Evolutionary conservation across 2,113 vertebrate genomes (phyloP), one percentile per base, ranked within the genome.

Genomic region (Brachypodius melanocephalos): DNA sequence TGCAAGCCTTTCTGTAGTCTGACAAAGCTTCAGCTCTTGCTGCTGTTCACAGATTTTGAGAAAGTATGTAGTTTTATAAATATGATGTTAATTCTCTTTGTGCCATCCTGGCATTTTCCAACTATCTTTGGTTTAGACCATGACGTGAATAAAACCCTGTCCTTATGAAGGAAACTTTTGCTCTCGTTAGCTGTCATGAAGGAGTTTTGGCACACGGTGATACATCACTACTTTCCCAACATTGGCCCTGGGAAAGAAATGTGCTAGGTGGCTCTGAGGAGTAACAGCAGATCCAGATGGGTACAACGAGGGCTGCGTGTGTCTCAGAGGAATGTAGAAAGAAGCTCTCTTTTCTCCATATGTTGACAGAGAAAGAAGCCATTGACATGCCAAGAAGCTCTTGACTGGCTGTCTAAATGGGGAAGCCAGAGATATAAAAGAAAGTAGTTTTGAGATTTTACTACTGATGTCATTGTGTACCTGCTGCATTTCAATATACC

Each of bases 201-300:
- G 17, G 45, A 71, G 17, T 55, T 94, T 59, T 91, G 66, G 67
- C 67, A 73, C 74, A 66, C 5, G 5, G 54, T 2, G 8, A 66
- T 38, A 57, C 14, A 29, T 45, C 28, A 14, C 71, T 66, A 21
- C 59, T 77, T 85, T 86, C 55, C 55, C 48, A 40, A 4, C 25
- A 6, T 5, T 62, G 72, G 58, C 36, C 58, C 52, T 38, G 43
- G 31, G 46, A 93, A 73, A 63, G 46, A 79, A 79, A 65, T 45
- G 34, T 69, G 61, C 67, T 71, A 68, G 40, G 31, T 12, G 8
- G 68, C 80, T 73, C 38, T 34, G 63, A 90, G 75, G 58, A 83
- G 55, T 58, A 71, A n/a, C 2, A 2, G 80, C 55, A 85, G 83
- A 95, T 52, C 54, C 93, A 97, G 91, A 95, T 87, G 89, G 93